A percentile compares a stretch with the other conserved stretches of the same genome.
phyloP scores from a whole-genome alignment of 2,888 invertebrate species.

The Pollenia amentaria region DNA sequence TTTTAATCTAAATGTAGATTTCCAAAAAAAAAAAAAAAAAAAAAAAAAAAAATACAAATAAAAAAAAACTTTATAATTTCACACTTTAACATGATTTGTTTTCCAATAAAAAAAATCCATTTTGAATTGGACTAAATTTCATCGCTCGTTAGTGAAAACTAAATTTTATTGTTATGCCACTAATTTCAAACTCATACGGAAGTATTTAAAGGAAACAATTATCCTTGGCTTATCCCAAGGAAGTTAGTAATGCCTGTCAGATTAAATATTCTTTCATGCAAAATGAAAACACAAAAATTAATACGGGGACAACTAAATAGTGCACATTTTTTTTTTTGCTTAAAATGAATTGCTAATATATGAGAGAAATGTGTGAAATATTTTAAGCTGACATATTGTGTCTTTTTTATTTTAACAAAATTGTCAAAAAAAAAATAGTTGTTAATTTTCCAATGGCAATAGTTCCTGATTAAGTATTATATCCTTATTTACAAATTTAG shows the following conservation, averaged over 20 bases:
- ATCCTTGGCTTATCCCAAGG: constrained; percentile 62
- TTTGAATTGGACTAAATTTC: constrained; percentile 36
- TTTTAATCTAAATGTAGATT: not conserved
- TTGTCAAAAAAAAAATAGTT: constrained; percentile 41
- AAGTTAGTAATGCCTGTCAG: constrained; percentile 79
- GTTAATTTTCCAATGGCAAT: not conserved
- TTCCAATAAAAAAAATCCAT: constrained; percentile 31
- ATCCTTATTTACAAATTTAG: not conserved
- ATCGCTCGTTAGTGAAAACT: constrained; percentile 9
- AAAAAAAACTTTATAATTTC: constrained; percentile 46
- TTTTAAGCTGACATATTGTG: constrained; percentile 65
- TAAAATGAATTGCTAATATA: constrained; percentile 8
- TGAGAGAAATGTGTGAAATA: constrained; percentile 65
- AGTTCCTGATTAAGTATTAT: not conserved
- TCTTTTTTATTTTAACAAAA: constrained; percentile 30
- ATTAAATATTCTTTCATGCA: constrained; percentile 74
- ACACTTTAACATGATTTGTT: constrained; percentile 52
- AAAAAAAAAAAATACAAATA: not conserved
- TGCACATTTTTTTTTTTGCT: not conserved
- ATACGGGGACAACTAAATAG: constrained; percentile 25
- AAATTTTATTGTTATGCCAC: not conserved
- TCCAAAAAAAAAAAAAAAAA: too few species aligned
- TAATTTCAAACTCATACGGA: constrained; percentile 73
- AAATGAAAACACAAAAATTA: constrained; percentile 6
- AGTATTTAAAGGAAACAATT: constrained; percentile 70